Base-by-base conservation (phyloP, 30 jellyfish, hydroid and myxozoan genomes). In the Aurelia sp. region DNA sequence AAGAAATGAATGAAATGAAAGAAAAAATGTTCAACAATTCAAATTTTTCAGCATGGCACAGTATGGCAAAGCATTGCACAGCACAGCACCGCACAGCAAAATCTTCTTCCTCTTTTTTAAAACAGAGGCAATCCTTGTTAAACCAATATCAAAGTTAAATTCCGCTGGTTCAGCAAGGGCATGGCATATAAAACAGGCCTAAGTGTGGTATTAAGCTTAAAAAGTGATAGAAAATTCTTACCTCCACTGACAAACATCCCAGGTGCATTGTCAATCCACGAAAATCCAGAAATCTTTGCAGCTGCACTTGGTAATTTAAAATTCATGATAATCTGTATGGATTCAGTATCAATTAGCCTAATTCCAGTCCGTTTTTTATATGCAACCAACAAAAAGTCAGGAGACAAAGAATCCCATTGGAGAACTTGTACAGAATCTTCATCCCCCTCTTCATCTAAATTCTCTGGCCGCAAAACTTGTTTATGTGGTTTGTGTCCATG, bases 201-300 rank as follows among this genome's bases (percentile, higher is more conserved):
- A 27, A 27, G 2, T 27, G 33, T 27, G 33, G 33, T 27, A 1
- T 27, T 40, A 44, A 44, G 7, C 13, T 44, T 44, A 0, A 44
- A 44, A 44, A 13, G 55, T 1, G 7, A 44, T 7, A 2, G 7
- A 44, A 44, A 18, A 8, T 15, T 17, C 96, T 61, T 33, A 90
- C 97, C 97, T 66, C 97, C 95, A 65, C 91, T 82, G 1, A 90
- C 89, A 63, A 90, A 90, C 97, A 90, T 84, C 24, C 97, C 97
- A 60, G 97, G 97, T 31, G 92, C 95, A 74, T 82, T 71, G 44
- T 40, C 19, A 61, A 83, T 55, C 97, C 97, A 90, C 8, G 94
- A 90, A 59, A 90, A 83, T 8, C 93, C 86, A 15, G 87, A 53
- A 13, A 90, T 78, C 19, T 78, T 89, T 12, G 97, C 88, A 40